Percentiles rank a stretch among this genome's conserved stretches.
Conservation (phyloP, 2,888 invertebrate genomes). For the Timema podura region DNA sequence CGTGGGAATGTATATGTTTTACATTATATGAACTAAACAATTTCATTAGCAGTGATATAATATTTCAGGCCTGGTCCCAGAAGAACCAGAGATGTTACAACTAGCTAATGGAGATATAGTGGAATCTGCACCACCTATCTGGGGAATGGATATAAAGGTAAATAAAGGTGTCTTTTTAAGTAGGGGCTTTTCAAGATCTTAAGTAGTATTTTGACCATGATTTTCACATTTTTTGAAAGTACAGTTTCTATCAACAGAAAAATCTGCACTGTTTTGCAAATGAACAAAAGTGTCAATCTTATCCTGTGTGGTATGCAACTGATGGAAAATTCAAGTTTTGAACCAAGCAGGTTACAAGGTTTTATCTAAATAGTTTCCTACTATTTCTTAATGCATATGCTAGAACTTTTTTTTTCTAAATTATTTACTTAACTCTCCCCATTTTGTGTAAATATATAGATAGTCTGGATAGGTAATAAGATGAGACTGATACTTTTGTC, state of each 20-base stretch:
- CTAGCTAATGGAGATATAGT: conserved; percentile 91
- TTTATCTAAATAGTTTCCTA: too few species aligned
- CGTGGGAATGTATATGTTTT: conserved; percentile 14
- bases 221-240: neutral
- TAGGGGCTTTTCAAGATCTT: too few species aligned
- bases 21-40: conserved; percentile 6
- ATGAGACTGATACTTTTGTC: too few species aligned
- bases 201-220: neutral
- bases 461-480: too few species aligned
- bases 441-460: too few species aligned
- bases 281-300: neutral
- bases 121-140: conserved; percentile 88
- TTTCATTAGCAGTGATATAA: neutral
- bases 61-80: conserved; percentile 67
- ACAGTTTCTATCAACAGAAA: too few species aligned
- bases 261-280: neutral
- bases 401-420: too few species aligned
- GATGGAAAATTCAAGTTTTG: too few species aligned
- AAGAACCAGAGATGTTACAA: conserved; percentile 83
- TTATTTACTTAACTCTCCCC: too few species aligned
- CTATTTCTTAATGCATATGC: too few species aligned
- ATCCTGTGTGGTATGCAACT: too few species aligned
- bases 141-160: conserved; percentile 89
- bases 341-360: too few species aligned
- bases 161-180: conserved; percentile 26